Percentiles rank a stretch among this genome's conserved stretches.
phyloP scores from a whole-genome alignment of 2,113 vertebrate genomes.

The Neoarius graeffei region DNA sequence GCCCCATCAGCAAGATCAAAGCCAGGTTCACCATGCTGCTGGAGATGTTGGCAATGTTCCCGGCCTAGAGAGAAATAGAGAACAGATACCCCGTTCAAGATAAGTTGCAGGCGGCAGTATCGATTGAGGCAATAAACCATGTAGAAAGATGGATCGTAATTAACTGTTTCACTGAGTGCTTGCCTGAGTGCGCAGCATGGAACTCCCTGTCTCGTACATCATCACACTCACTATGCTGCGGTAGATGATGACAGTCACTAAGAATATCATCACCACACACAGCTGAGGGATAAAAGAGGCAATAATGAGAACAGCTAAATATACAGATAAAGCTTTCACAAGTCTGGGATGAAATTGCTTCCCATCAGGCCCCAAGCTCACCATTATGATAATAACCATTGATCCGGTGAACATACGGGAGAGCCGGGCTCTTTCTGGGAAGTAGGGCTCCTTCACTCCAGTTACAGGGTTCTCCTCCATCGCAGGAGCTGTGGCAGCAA shows the following conservation, averaged over 20 bases:
- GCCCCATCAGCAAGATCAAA: slow-evolving; percentile 77
- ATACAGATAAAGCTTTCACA: not conserved
- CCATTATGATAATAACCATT: slow-evolving; percentile 80
- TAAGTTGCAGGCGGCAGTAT: slow-evolving; percentile 31
- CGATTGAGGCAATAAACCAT: slow-evolving; percentile 27
- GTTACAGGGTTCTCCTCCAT: slow-evolving; percentile 80
- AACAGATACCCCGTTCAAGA: slow-evolving; percentile 12
- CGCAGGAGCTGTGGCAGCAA: slow-evolving; percentile 72
- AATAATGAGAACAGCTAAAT: not conserved
- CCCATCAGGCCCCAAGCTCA: slow-evolving; percentile 57
- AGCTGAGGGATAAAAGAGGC: slow-evolving; percentile 61
- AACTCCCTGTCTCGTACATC: slow-evolving; percentile 76
- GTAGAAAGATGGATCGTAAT: slow-evolving; percentile 7
- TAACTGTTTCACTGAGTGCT: slow-evolving; percentile 12
- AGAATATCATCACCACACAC: slow-evolving; percentile 78
- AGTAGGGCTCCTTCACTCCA: slow-evolving; percentile 79
- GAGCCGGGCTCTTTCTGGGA: slow-evolving; percentile 68
- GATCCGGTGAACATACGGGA: slow-evolving; percentile 76
- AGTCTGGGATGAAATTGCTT: not conserved
- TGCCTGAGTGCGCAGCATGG: slow-evolving; percentile 77
- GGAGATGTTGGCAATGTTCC: slow-evolving; percentile 78
- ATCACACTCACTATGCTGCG: slow-evolving; percentile 75
- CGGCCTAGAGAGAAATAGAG: slow-evolving; percentile 63
- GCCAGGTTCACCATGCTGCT: slow-evolving; percentile 76
- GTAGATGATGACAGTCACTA: slow-evolving; percentile 81